phyloP scores from a whole-genome alignment of 2,888 invertebrate genomes.

The Gibbula magus region DNA sequence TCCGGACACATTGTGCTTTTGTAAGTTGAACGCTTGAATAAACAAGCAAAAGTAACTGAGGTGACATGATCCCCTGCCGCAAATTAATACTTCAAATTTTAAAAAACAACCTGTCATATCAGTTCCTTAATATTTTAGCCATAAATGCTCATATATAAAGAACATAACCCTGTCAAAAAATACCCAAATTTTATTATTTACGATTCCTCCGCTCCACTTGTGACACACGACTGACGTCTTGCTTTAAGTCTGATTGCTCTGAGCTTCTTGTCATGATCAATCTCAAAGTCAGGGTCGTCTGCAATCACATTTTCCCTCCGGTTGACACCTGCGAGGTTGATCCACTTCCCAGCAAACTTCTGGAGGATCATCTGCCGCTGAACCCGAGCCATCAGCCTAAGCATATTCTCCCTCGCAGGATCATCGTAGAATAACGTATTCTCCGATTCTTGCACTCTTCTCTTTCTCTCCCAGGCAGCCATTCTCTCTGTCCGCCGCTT shows the following conservation, averaged over 20 bases:
- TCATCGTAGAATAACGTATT: neutral
- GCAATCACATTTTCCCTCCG: neutral
- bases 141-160: too few species aligned
- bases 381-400: conserved; percentile 32
- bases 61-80: too few species aligned
- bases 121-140: too few species aligned
- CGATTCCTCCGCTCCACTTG: neutral
- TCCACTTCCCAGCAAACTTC: conserved; percentile 43
- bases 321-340: conserved; percentile 3
- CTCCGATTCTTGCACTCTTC: conserved; percentile 36
- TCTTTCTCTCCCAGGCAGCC: conserved; percentile 28
- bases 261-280: neutral
- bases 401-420: conserved; percentile 29
- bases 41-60: too few species aligned
- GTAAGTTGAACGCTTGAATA: too few species aligned
- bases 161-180: too few species aligned
- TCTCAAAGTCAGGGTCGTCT: neutral
- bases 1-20: too few species aligned
- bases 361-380: conserved; percentile 43
- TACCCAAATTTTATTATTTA: too few species aligned
- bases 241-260: conserved; percentile 17
- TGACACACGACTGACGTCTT: conserved; percentile 18
- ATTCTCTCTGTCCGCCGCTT: conserved; percentile 27
- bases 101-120: too few species aligned
- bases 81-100: too few species aligned